Percentiles rank a stretch among this genome's conserved stretches.
These are phyloP conservation scores for Leucoma salicis DNA, from an alignment of 2,888 invertebrate species.

Conservation along the genomic window DNA sequence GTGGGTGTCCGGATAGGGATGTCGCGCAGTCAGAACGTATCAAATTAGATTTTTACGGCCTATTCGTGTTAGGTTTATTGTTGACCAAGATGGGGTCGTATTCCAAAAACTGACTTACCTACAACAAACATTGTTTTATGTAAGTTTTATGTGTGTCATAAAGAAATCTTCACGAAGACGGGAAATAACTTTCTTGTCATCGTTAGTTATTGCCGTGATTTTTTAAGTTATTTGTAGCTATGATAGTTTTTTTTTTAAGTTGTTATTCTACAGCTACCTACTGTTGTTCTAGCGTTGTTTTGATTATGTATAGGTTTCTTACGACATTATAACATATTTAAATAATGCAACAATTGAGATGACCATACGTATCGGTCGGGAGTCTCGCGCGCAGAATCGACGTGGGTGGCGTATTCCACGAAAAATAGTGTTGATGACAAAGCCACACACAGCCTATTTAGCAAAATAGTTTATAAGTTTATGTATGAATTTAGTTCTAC, in stretches of 20 bases:
- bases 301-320: no score
- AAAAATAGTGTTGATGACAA: constrained; percentile 60
- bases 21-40: constrained; percentile 48
- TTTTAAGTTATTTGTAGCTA: neutral
- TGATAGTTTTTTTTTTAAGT: neutral
- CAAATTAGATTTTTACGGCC: constrained; percentile 78
- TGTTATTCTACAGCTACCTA: neutral
- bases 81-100: constrained; percentile 76
- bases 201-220: neutral
- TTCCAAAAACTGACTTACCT: constrained; percentile 71
- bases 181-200: constrained; percentile 29
- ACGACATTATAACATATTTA: constrained; percentile 21
- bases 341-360: constrained; percentile 49
- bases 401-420: constrained; percentile 76
- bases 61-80: constrained; percentile 80
- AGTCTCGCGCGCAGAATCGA: constrained; percentile 47
- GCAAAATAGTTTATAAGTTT: neutral
- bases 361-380: constrained; percentile 41
- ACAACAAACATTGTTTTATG: constrained; percentile 75
- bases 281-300: constrained; percentile 1
- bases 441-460: constrained; percentile 2
- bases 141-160: constrained; percentile 68
- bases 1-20: constrained; percentile 37
- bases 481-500: neutral
- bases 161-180: constrained; percentile 50